These are phyloP conservation scores for Pituophis catenifer DNA, from an alignment of 2,113 vertebrate genomes.

Conservation along the genomic window DNA sequence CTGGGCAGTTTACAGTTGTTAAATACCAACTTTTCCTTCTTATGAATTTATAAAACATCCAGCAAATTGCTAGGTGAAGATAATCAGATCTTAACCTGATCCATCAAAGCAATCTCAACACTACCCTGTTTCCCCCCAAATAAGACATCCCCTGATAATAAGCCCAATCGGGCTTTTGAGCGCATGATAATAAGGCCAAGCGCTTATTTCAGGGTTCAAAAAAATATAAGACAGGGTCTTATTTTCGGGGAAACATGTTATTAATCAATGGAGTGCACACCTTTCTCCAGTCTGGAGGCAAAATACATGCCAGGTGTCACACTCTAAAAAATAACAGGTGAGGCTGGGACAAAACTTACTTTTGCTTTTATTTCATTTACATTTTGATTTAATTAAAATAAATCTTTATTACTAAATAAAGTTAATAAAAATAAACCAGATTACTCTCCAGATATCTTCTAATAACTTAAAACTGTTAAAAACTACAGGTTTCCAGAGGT, in stretches of 20 bases:
- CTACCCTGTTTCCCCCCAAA: no score
- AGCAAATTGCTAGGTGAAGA: background rate
- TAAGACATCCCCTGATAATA: no score
- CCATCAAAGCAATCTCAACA: background rate
- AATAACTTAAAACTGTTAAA: background rate
- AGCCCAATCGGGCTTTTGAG: no score
- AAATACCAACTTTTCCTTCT: background rate
- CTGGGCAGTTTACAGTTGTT: background rate
- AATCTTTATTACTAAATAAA: background rate
- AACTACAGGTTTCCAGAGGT: background rate
- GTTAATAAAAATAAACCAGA: background rate
- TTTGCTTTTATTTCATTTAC: background rate
- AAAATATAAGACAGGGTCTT: no score
- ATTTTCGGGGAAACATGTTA: background rate
- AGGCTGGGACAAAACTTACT: background rate
- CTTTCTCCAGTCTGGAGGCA: background rate
- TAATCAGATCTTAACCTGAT: background rate
- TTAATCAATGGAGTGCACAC: background rate
- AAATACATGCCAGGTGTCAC: background rate
- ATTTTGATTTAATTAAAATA: background rate
- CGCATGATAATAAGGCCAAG: no score
- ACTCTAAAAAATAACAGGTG: background rate
- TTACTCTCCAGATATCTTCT: background rate
- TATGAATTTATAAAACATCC: background rate
- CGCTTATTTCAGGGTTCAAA: no score